Conservation (phyloP, 1,140 invertebrate species). For the Lepidotrigona ventralis region DNA sequence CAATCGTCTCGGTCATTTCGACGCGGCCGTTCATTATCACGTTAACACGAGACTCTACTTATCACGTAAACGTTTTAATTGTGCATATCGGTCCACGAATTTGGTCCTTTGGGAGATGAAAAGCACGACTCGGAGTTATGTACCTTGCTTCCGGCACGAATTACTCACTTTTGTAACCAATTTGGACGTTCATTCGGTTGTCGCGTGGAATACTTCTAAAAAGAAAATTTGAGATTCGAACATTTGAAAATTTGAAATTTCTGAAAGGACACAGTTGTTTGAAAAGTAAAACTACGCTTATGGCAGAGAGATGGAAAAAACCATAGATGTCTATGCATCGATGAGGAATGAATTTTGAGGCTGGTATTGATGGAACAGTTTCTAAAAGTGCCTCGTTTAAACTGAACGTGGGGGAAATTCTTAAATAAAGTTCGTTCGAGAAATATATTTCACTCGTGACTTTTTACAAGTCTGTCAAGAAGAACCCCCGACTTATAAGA, state of each 20-base stretch:
- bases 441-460: not conserved
- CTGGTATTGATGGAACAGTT: not conserved
- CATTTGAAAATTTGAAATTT: no score
- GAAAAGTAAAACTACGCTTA: no score
- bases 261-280: no score
- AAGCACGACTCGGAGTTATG: not conserved
- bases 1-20: not conserved
- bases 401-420: no score
- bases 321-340: not conserved
- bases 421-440: not conserved
- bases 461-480: not conserved
- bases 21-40: constrained; percentile 7
- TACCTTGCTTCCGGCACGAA: not conserved
- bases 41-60: not conserved
- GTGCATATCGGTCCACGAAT: constrained; percentile 34
- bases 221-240: no score
- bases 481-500: not conserved
- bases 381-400: no score
- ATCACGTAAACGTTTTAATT: constrained; percentile 39
- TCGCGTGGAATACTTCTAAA: no score
- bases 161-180: no score
- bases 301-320: no score
- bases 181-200: no score
- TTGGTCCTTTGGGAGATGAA: not conserved
- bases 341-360: not conserved